Percentiles rank a stretch among this genome's conserved stretches.
Conservation (phyloP, 2,888 invertebrate species). For the Beris morrisii region DNA sequence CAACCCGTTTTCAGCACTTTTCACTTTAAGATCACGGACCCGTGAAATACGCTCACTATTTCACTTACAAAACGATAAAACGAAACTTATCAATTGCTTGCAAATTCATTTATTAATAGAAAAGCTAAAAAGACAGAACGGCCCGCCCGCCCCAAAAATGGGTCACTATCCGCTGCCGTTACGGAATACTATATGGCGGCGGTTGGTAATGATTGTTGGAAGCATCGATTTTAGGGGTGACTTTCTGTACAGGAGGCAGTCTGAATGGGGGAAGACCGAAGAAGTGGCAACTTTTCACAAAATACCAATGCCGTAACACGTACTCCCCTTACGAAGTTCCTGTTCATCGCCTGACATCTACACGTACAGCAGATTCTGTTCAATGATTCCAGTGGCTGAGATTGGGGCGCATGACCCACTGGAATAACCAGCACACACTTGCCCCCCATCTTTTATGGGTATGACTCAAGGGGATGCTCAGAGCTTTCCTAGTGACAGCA, state of each 20-base stretch:
- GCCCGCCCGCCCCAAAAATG: conserved; percentile 42
- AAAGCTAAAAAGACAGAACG: conserved; percentile 34
- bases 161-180: conserved; percentile 43
- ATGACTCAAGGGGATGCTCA: conserved; percentile 5
- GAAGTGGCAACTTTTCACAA: conserved; percentile 3
- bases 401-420: conserved; percentile 6
- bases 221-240: conserved; percentile 39
- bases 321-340: too few relatives aligned
- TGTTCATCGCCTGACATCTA: background rate
- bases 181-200: conserved; percentile 38
- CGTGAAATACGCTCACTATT: too few relatives aligned
- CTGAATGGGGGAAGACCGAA: conserved; percentile 4
- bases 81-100: too few relatives aligned
- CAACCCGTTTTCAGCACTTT: too few relatives aligned
- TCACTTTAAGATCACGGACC: too few relatives aligned
- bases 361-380: conserved; percentile 4
- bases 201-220: conserved; percentile 33
- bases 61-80: too few relatives aligned
- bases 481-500: conserved; percentile 19
- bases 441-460: background rate
- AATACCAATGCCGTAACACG: background rate
- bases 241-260: conserved; percentile 11
- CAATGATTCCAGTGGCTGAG: conserved; percentile 19
- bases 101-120: conserved; percentile 12
- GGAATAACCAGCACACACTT: background rate